Evolutionary conservation across 2,113 vertebrate genomes (phyloP).

Genomic region (Hippolais icterina): DNA sequence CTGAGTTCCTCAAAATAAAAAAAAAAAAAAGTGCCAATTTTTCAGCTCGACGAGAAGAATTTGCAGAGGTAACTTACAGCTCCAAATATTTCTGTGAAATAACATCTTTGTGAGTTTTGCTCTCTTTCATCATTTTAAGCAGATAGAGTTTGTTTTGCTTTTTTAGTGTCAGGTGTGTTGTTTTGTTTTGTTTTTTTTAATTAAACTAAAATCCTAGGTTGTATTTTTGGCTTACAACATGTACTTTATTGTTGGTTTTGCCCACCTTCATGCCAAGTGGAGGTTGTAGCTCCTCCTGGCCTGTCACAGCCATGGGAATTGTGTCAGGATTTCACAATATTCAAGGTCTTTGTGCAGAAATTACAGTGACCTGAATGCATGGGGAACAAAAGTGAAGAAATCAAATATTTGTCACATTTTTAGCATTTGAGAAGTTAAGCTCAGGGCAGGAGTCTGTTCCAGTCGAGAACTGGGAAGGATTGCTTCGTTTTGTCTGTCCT

Average conservation of each 20-base stretch:
- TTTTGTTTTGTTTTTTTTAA: background rate
- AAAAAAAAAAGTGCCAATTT: background rate
- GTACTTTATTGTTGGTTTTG: background rate
- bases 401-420: background rate
- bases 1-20: background rate
- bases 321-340: background rate
- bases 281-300: background rate
- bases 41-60: background rate
- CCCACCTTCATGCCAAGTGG: background rate
- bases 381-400: background rate
- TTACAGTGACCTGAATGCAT: background rate
- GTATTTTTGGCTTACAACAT: background rate
- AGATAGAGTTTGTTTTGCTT: background rate
- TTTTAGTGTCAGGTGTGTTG: background rate
- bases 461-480: background rate
- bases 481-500: background rate
- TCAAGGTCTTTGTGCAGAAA: background rate
- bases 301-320: accelerated
- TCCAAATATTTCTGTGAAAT: background rate
- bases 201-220: background rate
- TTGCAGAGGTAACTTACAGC: background rate
- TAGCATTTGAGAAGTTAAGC: background rate
- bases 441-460: background rate
- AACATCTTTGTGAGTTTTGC: background rate
- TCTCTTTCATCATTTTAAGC: background rate